These are phyloP conservation scores for Drosophila albomicans DNA, from an alignment of 1,140 invertebrate genomes.

Conservation along the genomic window DNA sequence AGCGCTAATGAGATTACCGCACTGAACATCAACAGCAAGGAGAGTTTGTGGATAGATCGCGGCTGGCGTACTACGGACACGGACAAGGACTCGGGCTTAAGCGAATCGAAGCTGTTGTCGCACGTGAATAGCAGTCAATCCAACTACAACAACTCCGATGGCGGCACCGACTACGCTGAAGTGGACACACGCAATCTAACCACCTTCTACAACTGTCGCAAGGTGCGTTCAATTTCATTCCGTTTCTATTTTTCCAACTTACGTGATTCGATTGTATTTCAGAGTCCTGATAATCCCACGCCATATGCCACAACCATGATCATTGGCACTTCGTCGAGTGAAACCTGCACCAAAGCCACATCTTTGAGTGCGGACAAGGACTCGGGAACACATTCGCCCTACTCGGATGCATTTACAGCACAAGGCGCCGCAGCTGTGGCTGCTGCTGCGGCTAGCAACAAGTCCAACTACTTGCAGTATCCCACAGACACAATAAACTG, in stretches of 20 bases:
- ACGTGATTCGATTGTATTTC: constrained; percentile 35
- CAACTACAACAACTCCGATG: constrained; percentile 85
- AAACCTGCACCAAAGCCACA: constrained; percentile 85
- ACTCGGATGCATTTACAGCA: constrained; percentile 73
- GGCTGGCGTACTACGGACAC: constrained; percentile 90
- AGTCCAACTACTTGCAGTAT: constrained; percentile 86
- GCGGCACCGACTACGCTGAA: constrained; percentile 90
- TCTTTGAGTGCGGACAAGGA: constrained; percentile 85
- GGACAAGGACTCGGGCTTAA: constrained; percentile 87
- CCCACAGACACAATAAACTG: constrained; percentile 88
- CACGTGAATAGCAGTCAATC: constrained; percentile 86
- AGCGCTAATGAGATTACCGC: constrained; percentile 89
- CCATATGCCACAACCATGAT: constrained; percentile 93
- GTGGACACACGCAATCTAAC: constrained; percentile 90
- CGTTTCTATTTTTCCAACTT: background rate
- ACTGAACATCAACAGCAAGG: constrained; percentile 89
- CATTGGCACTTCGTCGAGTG: constrained; percentile 86
- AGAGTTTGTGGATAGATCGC: constrained; percentile 91
- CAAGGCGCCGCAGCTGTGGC: constrained; percentile 54
- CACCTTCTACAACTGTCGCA: constrained; percentile 91
- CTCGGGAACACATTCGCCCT: constrained; percentile 86
- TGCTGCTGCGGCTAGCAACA: constrained; percentile 46
- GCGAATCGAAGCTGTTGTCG: constrained; percentile 88
- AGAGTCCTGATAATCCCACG: constrained; percentile 89
- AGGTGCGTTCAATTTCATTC: constrained; percentile 39